A percentile compares a stretch with the other conserved stretches of the same genome.
phyloP scores from a whole-genome alignment of 2,797 vertebrate species.

The Rhinella marina region DNA sequence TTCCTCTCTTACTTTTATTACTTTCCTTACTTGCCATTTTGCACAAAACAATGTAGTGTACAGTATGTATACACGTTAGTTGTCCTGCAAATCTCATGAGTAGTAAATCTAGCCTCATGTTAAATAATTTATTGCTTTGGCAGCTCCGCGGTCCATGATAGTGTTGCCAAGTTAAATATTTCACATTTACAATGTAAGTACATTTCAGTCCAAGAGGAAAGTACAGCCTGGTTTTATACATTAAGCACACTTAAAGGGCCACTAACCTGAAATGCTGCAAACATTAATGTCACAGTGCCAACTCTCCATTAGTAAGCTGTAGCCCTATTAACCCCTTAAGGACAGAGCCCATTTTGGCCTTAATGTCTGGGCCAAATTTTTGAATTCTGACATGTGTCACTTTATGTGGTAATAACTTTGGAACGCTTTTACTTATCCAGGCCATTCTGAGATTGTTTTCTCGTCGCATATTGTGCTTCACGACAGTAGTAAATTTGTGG shows the following conservation, averaged over 20 bases:
- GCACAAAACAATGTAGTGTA: background rate
- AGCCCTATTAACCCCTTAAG: no score
- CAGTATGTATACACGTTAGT: background rate
- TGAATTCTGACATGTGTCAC: no score
- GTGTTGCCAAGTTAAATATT: constrained; percentile 40
- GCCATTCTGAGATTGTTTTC: no score
- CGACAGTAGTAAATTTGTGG: no score
- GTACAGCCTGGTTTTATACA: constrained; percentile 12
- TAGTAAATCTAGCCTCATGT: background rate
- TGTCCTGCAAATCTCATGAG: constrained; percentile 8
- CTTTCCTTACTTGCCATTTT: background rate
- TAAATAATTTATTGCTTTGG: constrained; percentile 25
- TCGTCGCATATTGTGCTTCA: no score
- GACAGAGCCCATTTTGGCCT: no score
- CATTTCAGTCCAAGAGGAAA: background rate
- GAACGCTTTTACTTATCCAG: no score
- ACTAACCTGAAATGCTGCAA: constrained; percentile 6
- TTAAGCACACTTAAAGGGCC: constrained; percentile 19
- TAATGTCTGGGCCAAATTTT: no score
- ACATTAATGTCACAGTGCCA: background rate
- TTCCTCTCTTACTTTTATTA: background rate
- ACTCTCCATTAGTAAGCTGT: background rate
- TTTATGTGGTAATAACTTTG: no score
- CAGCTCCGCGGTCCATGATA: background rate
- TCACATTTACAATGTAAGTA: constrained; percentile 30